Base-by-base conservation (phyloP, 2,113 vertebrate genomes). In the Archocentrus centrarchus region DNA sequence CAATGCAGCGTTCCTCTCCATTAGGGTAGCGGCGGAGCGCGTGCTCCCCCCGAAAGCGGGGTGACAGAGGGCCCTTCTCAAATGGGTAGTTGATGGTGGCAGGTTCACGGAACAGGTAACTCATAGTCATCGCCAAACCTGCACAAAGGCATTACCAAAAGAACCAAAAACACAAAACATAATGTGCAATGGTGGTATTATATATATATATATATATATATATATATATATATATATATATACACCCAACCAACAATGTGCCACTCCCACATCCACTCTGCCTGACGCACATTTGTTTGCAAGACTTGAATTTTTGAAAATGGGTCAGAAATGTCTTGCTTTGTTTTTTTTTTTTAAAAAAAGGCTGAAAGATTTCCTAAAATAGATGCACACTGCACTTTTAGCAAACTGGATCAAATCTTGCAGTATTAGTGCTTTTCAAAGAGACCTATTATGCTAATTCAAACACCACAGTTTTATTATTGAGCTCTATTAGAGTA, bases 51-150 rank as follows among this genome's bases (percentile, higher is more conserved):
- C 97, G 96, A 88, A 99, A 99, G 30, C 97, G 97, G 0, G 97
- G 97, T 22, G 97, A 98, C 80, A 98, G 94, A 0, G 98, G 97
- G 0, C 97, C 97, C 92, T 99, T 99, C 95, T 99, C 97, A 47
- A 99, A 98, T 0, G 98, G 97, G 91, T 98, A 99, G 92, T 98
- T 98, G 89, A 98, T 98, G 78, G 97, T 98, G 89, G 97, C 97
- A 0, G 97, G 97, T 78, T 98, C 97, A 27, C 97, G 95, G 89
- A 99, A 98, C 18, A 98, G 86, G 90, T 98, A 98, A 78, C 98
- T 98, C 93, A 98, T 79, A 1, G 97, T 97, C 96, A 98, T 97
- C 78, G 93, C 97, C 90, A 99, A 88, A 64, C 98, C 98, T 98
- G 85, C 8, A 20, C 9, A 22, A 37, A 62, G 15, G 27, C 5